A percentile compares a stretch with the other conserved stretches of the same genome.
phyloP scores from a whole-genome alignment of 64 coral and sea anemone species.

The Stichodactyla mertensii region DNA sequence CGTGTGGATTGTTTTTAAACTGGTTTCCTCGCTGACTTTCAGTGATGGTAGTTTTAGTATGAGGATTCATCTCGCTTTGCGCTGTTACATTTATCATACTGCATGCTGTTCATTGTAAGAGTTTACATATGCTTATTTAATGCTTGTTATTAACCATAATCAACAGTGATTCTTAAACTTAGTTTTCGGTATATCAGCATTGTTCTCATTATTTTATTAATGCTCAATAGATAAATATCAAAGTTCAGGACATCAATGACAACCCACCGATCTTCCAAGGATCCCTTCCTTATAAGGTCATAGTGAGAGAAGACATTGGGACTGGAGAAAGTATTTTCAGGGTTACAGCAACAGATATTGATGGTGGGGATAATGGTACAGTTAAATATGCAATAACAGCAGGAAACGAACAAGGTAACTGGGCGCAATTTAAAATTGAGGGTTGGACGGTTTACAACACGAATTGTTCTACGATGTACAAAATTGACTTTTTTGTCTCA shows the following conservation, averaged over 20 bases:
- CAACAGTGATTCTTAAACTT: no score
- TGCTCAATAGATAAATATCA: constrained; percentile 39
- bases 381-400: constrained; percentile 44
- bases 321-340: constrained; percentile 17
- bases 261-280: constrained; percentile 51
- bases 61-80: background rate
- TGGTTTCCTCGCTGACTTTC: no score
- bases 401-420: constrained; percentile 48
- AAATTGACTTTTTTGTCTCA: no score
- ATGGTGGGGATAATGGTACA: constrained; percentile 45
- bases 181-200: background rate
- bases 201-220: background rate
- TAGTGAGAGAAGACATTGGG: constrained; percentile 36
- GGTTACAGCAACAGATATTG: constrained; percentile 42
- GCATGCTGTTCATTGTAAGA: background rate
- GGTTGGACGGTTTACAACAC: no score
- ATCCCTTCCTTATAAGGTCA: background rate
- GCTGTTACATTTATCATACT: background rate
- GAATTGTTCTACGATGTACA: no score
- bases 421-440: background rate
- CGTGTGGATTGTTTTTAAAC: no score
- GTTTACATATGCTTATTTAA: background rate
- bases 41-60: background rate
- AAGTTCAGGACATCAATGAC: constrained; percentile 57
- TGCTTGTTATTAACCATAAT: no score